Evolutionary conservation across 2,888 invertebrate genomes (phyloP).

Genomic region (Nematopogon swammerdamellus): DNA sequence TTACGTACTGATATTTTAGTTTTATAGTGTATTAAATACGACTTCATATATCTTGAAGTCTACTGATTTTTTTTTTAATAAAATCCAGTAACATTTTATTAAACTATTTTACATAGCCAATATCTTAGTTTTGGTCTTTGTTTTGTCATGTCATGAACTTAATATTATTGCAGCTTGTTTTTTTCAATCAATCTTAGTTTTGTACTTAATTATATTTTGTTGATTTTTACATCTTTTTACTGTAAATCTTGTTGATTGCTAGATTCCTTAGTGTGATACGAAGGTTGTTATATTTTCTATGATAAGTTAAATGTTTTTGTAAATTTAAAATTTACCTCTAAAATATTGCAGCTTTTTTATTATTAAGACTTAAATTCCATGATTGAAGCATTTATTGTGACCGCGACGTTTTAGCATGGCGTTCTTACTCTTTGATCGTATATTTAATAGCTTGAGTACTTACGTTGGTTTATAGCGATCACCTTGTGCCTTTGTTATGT

Average conservation of each 20-base stretch:
- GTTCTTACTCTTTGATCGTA: neutral
- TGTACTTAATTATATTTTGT: neutral
- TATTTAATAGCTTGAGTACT: neutral
- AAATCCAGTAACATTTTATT: no score
- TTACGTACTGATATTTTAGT: no score
- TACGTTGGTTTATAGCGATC: no score
- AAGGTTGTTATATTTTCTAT: neutral
- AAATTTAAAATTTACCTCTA: neutral
- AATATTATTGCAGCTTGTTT: neutral
- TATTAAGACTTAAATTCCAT: neutral
- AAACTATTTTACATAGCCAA: no score
- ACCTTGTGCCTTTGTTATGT: no score
- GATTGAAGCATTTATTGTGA: neutral
- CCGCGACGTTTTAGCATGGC: neutral
- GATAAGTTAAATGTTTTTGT: slow-evolving; percentile 1
- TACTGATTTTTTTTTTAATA: no score
- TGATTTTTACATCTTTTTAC: neutral
- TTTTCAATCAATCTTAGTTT: no score
- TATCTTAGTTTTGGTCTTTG: no score
- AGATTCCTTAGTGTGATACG: neutral
- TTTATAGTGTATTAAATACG: no score
- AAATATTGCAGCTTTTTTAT: neutral
- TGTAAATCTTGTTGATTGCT: neutral
- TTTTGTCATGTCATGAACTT: no score
- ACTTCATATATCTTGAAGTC: no score